Evolutionary conservation across 2,888 invertebrate species (phyloP), one percentile per base, ranked within the genome.

Genomic region (Pollenia labialis): DNA sequence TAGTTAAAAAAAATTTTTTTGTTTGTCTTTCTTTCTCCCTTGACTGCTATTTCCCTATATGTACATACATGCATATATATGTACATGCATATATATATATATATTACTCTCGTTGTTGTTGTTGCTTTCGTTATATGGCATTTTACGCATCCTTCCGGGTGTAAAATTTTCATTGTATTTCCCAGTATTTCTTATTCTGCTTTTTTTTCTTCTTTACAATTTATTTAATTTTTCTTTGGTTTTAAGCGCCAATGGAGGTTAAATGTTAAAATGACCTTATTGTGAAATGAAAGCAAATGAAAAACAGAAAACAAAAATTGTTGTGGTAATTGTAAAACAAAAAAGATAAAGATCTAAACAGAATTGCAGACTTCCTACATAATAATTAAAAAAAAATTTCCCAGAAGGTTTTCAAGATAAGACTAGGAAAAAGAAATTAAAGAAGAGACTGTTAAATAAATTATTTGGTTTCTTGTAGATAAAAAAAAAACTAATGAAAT

Each of bases 61-160:
- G 4, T 40, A 46, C 16, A 62, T 62, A 46, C 23, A 23, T 3
- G 3, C 3, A 2, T 23, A 23, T 7, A 7, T 66, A 1, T 8
- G 4, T 40, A 46, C 16, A 62, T 62, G 40, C 23, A 23, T 3
- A 23, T 23, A 2, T 23, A 23, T 7, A 7, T 66, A 1, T 8
- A 32, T 32, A 32, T 32, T 32, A 32, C 32, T 48, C 14, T 40
- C 18, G 32, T 64, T 3, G 54, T 44, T 58, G 48, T 72, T 23
- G 23, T 23, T 23, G 23, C 23, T 23, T 23, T 23, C 23, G 23
- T 23, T 23, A 23, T 23, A 60, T 79, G 66, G 12, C 50, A 56
- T 42, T 83, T 71, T 71, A 64, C 71, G 77, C 77, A 83, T 83
- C 71, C 83, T 83, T 83, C 76, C 77, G 76, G 77, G n/a, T 75